phyloP scores from a whole-genome alignment of 2,888 invertebrate species.

The Heliothis peltigera region DNA sequence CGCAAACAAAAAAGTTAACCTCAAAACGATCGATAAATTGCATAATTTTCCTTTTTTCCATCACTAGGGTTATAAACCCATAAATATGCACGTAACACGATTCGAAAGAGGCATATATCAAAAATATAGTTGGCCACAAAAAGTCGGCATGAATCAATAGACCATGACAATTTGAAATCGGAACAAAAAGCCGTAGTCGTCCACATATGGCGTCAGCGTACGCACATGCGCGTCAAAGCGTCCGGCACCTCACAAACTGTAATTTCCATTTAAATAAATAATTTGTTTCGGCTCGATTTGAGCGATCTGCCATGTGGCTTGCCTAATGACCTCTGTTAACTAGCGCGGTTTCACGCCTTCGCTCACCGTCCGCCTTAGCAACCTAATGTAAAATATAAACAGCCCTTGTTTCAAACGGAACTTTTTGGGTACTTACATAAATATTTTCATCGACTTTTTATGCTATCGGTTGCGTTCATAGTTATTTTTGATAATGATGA shows the following conservation, averaged over 20 bases:
- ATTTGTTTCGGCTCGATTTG: constrained; percentile 87
- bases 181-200: constrained; percentile 67
- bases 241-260: constrained; percentile 74
- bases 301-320: constrained; percentile 82
- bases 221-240: constrained; percentile 75
- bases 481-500: constrained; percentile 22
- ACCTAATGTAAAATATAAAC: constrained; percentile 32
- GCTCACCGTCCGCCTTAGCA: constrained; percentile 61
- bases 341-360: constrained; percentile 87
- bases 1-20: constrained; percentile 5
- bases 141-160: constrained; percentile 65
- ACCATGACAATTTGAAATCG: constrained; percentile 72
- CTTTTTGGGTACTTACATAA: background rate
- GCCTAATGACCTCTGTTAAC: constrained; percentile 84
- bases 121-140: constrained; percentile 49
- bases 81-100: constrained; percentile 38
- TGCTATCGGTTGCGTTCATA: background rate
- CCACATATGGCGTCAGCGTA: constrained; percentile 74
- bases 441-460: background rate
- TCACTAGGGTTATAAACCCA: constrained; percentile 11
- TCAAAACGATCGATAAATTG: constrained; percentile 22
- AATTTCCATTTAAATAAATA: constrained; percentile 89
- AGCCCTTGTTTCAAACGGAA: constrained; percentile 16
- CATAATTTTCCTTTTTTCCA: constrained; percentile 25
- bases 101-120: constrained; percentile 45